A percentile compares a stretch with the other conserved stretches of the same genome.
Evolutionary conservation across 37 sponge, comb jelly and placozoan species (phyloP).

Genomic region (Beroe ovata): DNA sequence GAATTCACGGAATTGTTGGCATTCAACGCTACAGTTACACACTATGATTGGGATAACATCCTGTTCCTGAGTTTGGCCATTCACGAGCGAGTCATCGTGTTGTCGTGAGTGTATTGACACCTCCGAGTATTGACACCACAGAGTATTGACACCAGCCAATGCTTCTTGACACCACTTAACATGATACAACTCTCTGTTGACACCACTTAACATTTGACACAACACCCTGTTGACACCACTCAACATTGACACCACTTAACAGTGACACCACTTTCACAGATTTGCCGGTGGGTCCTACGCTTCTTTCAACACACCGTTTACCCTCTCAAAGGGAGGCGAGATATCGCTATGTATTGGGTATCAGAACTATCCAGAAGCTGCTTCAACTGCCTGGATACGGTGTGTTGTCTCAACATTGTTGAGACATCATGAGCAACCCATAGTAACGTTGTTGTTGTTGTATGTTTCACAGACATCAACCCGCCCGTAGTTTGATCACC

Average conservation of each 20-base stretch:
- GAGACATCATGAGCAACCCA: too few relatives aligned
- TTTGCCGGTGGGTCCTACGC: neutral
- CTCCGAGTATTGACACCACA: too few relatives aligned
- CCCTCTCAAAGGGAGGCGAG: neutral
- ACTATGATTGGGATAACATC: neutral
- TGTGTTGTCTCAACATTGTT: neutral
- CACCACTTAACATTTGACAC: too few relatives aligned
- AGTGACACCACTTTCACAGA: neutral
- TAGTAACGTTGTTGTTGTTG: too few relatives aligned
- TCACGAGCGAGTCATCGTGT: neutral
- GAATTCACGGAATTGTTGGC: neutral
- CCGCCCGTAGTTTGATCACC: too few relatives aligned
- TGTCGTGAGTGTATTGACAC: neutral
- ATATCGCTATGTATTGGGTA: neutral
- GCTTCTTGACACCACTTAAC: too few relatives aligned
- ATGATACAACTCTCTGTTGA: too few relatives aligned
- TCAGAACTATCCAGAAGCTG: neutral
- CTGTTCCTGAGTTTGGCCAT: neutral
- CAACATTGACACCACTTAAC: too few relatives aligned
- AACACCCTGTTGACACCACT: too few relatives aligned
- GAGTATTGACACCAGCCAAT: too few relatives aligned
- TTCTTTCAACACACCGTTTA: neutral
- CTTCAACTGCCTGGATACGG: neutral
- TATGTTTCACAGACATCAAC: too few relatives aligned
- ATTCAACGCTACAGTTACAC: neutral